Percentiles rank a stretch among this genome's conserved stretches.
Evolutionary conservation across 2,888 invertebrate genomes (phyloP).

Genomic region (Asteroscopus sphinx): DNA sequence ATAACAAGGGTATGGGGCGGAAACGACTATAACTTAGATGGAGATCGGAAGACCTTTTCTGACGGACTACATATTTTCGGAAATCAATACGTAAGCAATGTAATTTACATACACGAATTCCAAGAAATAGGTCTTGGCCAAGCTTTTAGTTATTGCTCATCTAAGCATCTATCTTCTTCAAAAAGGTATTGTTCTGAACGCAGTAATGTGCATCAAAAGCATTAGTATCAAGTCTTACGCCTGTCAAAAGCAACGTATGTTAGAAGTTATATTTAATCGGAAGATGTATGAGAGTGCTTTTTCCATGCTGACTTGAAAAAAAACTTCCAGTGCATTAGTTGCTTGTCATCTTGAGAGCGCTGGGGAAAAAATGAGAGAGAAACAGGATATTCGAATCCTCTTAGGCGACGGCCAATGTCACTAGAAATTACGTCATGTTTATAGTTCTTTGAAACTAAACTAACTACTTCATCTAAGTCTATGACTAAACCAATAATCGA

Average conservation of each 20-base stretch:
- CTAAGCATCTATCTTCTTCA: conserved; percentile 3
- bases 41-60: conserved; percentile 59
- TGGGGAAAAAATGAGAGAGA: conserved; percentile 19
- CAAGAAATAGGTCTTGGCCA: conserved; percentile 38
- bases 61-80: conserved; percentile 61
- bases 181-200: conserved; percentile 5
- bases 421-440: conserved; percentile 18
- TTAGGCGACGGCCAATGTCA: conserved; percentile 12
- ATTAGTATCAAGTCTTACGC: conserved; percentile 25
- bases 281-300: conserved; percentile 32
- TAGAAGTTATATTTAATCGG: conserved; percentile 30
- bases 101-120: conserved; percentile 54
- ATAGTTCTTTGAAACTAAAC: conserved; percentile 16
- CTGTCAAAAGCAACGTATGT: conserved; percentile 21
- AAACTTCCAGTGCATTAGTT: conserved; percentile 19
- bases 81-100: conserved; percentile 59
- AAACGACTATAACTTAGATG: conserved; percentile 61
- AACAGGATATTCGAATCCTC: conserved; percentile 16
- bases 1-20: conserved; percentile 58
- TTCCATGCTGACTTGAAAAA: conserved; percentile 12
- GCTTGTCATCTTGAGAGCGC: conserved; percentile 28
- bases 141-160: conserved; percentile 26
- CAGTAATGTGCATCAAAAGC: not conserved
- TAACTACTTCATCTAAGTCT: not conserved
- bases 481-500: not conserved